Evolutionary conservation across 1,140 invertebrate genomes (phyloP), one percentile per base, ranked within the genome.

Genomic region (Bombus turneri): DNA sequence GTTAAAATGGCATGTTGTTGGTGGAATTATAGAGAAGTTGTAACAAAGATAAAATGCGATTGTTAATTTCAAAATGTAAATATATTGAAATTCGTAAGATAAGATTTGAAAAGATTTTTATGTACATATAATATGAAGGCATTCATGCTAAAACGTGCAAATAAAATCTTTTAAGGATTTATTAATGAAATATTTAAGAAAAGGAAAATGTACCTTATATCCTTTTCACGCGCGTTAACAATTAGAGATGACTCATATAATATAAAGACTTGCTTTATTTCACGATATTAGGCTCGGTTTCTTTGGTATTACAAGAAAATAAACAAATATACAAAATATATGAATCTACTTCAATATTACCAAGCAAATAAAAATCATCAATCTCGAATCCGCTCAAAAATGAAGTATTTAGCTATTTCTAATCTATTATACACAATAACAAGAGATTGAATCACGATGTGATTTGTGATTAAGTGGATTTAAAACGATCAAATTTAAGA

Each of bases 201-300:
- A 53, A 22, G 5, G 47, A 53, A 53, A 53, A 53, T 53, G 47
- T 53, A 53, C 0, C 18, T 47, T 53, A 8, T 53, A 22, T 53
- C 18, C 18, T 53, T 53, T 53, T 22, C 8, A 22, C 18, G 22
- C 47, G 47, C 47, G 47, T 22, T 53, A 53, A 53, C 47, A 53
- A 22, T 53, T 53, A 22, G 0, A 53, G 0, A 0, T 53, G 47
- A 8, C 47, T 8, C 6, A 0, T 22, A 53, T 18, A 6, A 8
- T 22, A 53, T 53, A 0, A 53, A 22, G 22, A 22, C 18, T 22
- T 22, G 47, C 47, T 53, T 22, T 53, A 22, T 53, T 53, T 22
- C 47, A 0, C 47, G 47, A 22, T 53, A 53, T 22, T 22, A 53
- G 47, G 47, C 47, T 22, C 18, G 6, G 0, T 22, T 53, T 53